Base-by-base conservation (phyloP, 2,888 invertebrate genomes). In the Leptogaster cylindrica region DNA sequence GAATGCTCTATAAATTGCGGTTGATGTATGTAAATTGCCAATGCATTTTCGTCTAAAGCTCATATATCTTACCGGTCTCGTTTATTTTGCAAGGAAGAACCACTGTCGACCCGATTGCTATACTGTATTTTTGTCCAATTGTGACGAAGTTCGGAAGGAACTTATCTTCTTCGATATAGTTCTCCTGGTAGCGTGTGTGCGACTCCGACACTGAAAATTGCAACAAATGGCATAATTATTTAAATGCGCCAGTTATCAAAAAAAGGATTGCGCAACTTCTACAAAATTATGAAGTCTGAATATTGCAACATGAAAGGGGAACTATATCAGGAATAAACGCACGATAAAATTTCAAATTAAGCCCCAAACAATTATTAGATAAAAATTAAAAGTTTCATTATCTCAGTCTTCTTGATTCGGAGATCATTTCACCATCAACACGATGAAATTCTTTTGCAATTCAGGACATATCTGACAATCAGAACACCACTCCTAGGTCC, bases 21-120 rank as follows among this genome's bases (percentile, higher is more conserved):
- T 3, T 16, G 16, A 27, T n/a, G 8, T 31, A 31, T 31, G 16
- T 28, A 31, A 31, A 25, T 27, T 50, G 16, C 6, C 16, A 6
- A 31, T 25, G 25, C 16, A 51, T 16, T 28, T 16, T 14, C 18
- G 20, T 16, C 20, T 31, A 14, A 31, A 14, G 16, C 18, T 5
- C 14, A 39, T 31, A 44, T 27, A 69, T 74, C 73, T 68, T 74
- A 83, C 84, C 84, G 78, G 82, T 78, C 72, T 83, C 82, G 55
- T 79, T 79, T 41, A 83, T 80, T 48, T 79, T 74, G 73, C 84
- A 84, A n/a, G 82, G 83, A 14, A 84, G 73, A 33, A 81, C 79
- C 10, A 83, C 82, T n/a, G 82, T 83, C 31, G 80, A 80, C 3
- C 84, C 84, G 16, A 79, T 78, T 33, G 81, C 80, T 71, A 81